A percentile compares a stretch with the other conserved stretches of the same genome.
These are phyloP conservation scores for Carabus problematicus DNA, from an alignment of 2,888 invertebrate species.

Conservation along the genomic window DNA sequence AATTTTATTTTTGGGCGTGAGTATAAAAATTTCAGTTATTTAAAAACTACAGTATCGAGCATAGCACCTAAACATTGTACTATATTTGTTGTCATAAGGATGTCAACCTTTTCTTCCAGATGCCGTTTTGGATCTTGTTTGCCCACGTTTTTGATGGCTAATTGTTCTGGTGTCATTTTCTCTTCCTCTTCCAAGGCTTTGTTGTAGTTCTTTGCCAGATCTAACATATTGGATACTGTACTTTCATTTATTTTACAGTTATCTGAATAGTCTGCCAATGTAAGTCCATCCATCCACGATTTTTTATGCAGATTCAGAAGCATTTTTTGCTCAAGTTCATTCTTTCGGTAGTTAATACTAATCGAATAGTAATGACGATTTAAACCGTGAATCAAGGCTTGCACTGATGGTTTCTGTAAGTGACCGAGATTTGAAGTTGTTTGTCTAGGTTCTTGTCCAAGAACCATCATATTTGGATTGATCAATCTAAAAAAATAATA, in stretches of 20 bases:
- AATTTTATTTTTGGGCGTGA: too few relatives aligned
- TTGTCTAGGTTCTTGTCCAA: slow-evolving; percentile 98
- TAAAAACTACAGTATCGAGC: slow-evolving; percentile 92
- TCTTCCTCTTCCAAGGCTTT: slow-evolving; percentile 97
- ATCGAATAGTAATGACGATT: slow-evolving; percentile 99
- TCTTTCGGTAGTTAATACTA: slow-evolving; percentile 98
- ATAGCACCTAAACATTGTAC: slow-evolving; percentile 97
- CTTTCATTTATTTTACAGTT: slow-evolving; percentile 94
- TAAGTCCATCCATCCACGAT: slow-evolving; percentile 97
- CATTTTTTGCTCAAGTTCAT: slow-evolving; percentile 99
- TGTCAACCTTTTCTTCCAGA: slow-evolving; percentile 97
- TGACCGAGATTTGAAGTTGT: slow-evolving; percentile 99
- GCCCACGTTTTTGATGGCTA: slow-evolving; percentile 99
- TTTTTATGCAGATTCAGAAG: slow-evolving; percentile 97
- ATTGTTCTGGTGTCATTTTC: slow-evolving; percentile 98
- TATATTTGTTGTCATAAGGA: slow-evolving; percentile 96
- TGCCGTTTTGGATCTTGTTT: slow-evolving; percentile 99
- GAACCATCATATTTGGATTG: slow-evolving; percentile 98
- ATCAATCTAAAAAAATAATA: slow-evolving; percentile 74
- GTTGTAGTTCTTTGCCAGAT: slow-evolving; percentile 92
- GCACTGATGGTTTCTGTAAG: slow-evolving; percentile 97
- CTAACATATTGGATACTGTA: slow-evolving; percentile 95
- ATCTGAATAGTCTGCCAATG: slow-evolving; percentile 88
- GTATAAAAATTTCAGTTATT: slow-evolving; percentile 62
- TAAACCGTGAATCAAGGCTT: slow-evolving; percentile 97